These are phyloP conservation scores for Takifugu bimaculatus DNA, from an alignment of 2,113 vertebrate species.

Conservation along the genomic window DNA sequence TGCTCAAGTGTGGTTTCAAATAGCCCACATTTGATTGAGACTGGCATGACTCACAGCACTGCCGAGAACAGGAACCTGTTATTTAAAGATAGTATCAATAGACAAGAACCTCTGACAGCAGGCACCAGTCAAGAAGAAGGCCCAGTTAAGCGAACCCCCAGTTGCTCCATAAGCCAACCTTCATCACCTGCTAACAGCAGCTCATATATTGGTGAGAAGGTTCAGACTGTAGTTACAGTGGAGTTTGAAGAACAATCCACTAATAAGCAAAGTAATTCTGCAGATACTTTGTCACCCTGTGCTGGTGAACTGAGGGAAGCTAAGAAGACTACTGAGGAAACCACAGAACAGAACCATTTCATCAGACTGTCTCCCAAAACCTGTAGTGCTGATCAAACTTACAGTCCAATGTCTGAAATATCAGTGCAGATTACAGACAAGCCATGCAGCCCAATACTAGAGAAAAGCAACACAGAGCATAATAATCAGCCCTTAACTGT, in stretches of 20 bases:
- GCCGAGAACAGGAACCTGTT: constrained; percentile 25
- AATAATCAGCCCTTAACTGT: too few species aligned
- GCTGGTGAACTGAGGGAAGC: constrained; percentile 21
- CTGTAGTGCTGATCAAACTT: constrained; percentile 24
- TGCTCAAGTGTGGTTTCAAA: constrained; percentile 37
- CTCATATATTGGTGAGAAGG: constrained; percentile 32
- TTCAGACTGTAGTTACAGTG: constrained; percentile 15
- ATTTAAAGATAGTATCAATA: constrained; percentile 26
- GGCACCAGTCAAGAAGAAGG: constrained; percentile 24
- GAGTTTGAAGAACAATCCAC: constrained; percentile 17
- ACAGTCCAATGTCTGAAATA: constrained; percentile 25
- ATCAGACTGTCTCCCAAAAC: constrained; percentile 9
- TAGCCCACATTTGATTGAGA: constrained; percentile 37
- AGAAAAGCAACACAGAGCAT: constrained; percentile 41
- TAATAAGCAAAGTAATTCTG: constrained; percentile 12
- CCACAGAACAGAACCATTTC: constrained; percentile 26
- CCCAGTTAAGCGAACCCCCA: constrained; percentile 34
- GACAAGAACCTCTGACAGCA: constrained; percentile 13
- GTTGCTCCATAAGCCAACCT: constrained; percentile 28
- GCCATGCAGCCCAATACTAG: constrained; percentile 50
- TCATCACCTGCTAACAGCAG: constrained; percentile 10
- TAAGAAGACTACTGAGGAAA: constrained; percentile 23
- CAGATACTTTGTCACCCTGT: constrained; percentile 16
- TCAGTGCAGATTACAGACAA: constrained; percentile 48
- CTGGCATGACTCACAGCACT: constrained; percentile 23